Percentiles rank a stretch among this genome's conserved stretches.
These are phyloP conservation scores for Scaptomyza hsui DNA, from an alignment of 1,140 invertebrate species.

Conservation along the genomic window DNA sequence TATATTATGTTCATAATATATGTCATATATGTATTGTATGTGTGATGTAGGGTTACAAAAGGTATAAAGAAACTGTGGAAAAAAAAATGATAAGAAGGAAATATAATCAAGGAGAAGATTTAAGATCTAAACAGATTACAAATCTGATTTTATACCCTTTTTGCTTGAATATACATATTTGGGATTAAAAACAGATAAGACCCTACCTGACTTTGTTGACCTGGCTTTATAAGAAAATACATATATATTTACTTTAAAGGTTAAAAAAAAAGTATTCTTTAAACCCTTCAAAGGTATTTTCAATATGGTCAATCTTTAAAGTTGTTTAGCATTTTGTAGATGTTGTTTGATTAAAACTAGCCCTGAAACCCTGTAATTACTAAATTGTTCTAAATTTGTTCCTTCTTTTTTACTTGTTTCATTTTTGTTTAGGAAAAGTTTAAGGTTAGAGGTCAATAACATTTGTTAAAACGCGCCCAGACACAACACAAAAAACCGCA, in stretches of 20 bases:
- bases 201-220: no score
- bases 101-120: background rate
- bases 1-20: constrained; percentile 4
- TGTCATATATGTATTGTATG: constrained; percentile 15
- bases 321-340: no score
- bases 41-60: background rate
- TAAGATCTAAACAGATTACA: background rate
- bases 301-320: no score
- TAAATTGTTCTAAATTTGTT: no score
- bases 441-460: constrained; percentile 52
- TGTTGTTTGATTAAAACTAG: no score
- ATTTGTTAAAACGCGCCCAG: constrained; percentile 40
- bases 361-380: no score
- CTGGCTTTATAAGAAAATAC: no score
- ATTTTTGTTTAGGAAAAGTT: background rate
- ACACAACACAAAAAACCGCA: background rate
- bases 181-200: no score
- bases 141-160: background rate
- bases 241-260: no score
- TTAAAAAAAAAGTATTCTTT: no score
- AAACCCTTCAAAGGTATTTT: no score
- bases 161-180: no score
- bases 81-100: background rate
- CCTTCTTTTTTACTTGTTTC: background rate
- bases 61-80: background rate